Conservation (phyloP, 2,797 vertebrate species). For the Forpus xanthops region DNA sequence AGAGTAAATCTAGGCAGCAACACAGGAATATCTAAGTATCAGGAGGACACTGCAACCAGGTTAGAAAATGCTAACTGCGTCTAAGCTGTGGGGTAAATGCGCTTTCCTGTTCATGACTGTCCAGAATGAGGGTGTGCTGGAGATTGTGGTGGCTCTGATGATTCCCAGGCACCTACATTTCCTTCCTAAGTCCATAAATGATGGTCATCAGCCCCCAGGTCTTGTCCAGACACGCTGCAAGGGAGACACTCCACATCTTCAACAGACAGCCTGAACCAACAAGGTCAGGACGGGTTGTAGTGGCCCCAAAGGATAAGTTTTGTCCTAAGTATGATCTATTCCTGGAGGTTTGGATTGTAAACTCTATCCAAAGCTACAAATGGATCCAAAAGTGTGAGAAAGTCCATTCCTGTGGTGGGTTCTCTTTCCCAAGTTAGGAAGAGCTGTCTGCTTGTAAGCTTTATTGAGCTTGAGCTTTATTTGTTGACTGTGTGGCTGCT, state of each 20-base stretch:
- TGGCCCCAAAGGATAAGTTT: background rate
- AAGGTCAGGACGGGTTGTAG: accelerated
- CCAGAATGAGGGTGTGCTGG: background rate
- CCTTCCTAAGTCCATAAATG: background rate
- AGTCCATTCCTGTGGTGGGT: accelerated
- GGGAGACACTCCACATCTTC: background rate
- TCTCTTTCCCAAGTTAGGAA: background rate
- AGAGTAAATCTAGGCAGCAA: background rate
- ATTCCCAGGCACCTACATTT: background rate
- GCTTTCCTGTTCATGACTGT: background rate
- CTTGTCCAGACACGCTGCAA: background rate
- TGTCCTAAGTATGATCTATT: background rate
- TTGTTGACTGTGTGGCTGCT: background rate
- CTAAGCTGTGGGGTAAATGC: background rate
- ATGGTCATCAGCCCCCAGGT: accelerated
- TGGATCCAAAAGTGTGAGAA: background rate
- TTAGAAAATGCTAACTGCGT: background rate
- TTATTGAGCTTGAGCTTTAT: background rate
- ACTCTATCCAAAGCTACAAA: background rate
- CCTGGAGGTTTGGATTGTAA: background rate
- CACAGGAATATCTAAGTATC: background rate
- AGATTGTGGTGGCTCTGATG: background rate
- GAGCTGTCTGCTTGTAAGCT: background rate
- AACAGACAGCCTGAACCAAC: background rate
- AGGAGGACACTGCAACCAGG: background rate